Conservation (phyloP, 2,113 vertebrate genomes). For the Cochlearius cochlearius region DNA sequence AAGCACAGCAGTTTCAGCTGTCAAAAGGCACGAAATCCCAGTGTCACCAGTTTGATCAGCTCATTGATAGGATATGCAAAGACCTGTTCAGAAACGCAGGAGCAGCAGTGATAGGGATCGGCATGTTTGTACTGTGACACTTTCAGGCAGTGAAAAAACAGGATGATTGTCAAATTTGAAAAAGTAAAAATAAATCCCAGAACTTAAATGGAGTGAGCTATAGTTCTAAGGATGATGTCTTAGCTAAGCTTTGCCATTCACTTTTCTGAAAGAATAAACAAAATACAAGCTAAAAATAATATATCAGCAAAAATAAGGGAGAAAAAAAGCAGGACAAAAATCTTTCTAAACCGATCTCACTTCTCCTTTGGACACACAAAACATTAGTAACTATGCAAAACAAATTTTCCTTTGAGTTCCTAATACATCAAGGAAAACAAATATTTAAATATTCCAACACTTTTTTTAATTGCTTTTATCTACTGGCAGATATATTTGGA, state of each 20-base stretch:
- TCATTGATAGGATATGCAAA: constrained; percentile 58
- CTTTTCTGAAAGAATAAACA: not conserved
- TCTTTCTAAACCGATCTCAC: not conserved
- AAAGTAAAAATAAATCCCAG: constrained; percentile 19
- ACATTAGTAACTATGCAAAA: not conserved
- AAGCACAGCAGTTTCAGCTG: constrained; percentile 51
- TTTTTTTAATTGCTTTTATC: not conserved
- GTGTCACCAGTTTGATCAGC: constrained; percentile 41
- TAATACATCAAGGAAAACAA: not conserved
- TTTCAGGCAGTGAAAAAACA: not conserved
- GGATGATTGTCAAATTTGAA: not conserved
- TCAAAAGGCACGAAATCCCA: constrained; percentile 63
- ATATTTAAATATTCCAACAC: not conserved
- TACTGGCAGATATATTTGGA: not conserved
- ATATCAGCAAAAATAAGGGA: not conserved
- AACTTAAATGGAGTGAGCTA: not conserved
- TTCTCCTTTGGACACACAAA: not conserved
- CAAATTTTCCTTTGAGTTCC: not conserved
- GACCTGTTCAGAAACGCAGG: constrained; percentile 18
- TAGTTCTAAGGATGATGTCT: not conserved
- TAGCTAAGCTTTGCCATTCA: not conserved
- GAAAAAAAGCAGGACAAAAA: not conserved
- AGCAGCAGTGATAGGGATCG: not conserved
- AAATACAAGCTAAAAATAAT: not conserved
- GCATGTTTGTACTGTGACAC: not conserved